A percentile compares a stretch with the other conserved stretches of the same genome.
Evolutionary conservation across 2,113 vertebrate species (phyloP).

Genomic region (Prinia subflava): DNA sequence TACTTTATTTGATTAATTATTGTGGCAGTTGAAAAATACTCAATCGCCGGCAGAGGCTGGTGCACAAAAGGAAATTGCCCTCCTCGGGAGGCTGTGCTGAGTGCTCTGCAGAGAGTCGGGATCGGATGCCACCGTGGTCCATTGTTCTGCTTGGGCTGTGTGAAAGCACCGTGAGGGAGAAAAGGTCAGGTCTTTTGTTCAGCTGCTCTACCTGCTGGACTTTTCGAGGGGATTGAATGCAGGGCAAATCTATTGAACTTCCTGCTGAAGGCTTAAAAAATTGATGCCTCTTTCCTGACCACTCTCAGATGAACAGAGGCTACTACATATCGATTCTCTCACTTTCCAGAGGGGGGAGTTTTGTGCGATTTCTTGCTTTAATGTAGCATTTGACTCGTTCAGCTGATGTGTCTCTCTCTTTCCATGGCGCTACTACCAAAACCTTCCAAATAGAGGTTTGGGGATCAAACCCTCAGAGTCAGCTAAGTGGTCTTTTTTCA

Average conservation of each 20-base stretch:
- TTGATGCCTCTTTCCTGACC: slow-evolving; percentile 26
- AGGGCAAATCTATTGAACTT: slow-evolving; percentile 28
- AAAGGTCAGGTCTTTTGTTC: slow-evolving; percentile 45
- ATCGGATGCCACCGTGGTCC: neutral
- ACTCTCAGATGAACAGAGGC: neutral
- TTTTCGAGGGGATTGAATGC: neutral
- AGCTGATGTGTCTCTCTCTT: neutral
- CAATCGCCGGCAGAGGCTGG: neutral
- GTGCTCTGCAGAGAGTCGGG: neutral
- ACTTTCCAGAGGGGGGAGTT: neutral
- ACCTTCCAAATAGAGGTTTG: neutral
- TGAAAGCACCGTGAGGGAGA: neutral
- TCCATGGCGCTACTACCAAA: neutral
- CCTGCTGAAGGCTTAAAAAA: slow-evolving; percentile 41
- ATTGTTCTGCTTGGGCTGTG: neutral
- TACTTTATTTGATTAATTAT: slow-evolving; percentile 48
- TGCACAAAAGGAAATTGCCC: slow-evolving; percentile 34
- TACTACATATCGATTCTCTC: neutral
- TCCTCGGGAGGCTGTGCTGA: neutral
- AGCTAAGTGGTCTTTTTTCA: neutral
- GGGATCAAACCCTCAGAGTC: neutral
- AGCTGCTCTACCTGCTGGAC: neutral
- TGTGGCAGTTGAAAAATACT: neutral
- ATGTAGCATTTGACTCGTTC: neutral
- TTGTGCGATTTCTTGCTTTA: neutral